Percentiles rank a stretch among this genome's conserved stretches.
phyloP scores from a whole-genome alignment of 2,888 invertebrate genomes.

The Coenonympha glycerion region DNA sequence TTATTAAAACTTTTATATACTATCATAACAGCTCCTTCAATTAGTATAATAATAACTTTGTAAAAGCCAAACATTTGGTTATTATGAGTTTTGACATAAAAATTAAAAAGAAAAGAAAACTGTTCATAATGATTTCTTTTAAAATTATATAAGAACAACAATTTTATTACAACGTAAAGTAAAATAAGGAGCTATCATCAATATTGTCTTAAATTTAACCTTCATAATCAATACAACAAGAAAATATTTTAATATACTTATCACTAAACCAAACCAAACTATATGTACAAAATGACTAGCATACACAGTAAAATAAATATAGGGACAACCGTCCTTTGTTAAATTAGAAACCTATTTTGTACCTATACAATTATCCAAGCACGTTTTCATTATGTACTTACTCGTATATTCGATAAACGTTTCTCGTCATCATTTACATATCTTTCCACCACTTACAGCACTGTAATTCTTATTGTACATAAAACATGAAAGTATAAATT shows the following conservation, averaged over 20 bases:
- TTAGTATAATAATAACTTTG: not conserved
- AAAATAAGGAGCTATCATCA: slow-evolving; percentile 22
- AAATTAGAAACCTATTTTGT: slow-evolving; percentile 61
- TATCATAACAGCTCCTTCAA: slow-evolving; percentile 38
- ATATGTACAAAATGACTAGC: slow-evolving; percentile 71
- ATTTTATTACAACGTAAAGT: not conserved
- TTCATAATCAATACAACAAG: slow-evolving; percentile 49
- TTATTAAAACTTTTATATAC: slow-evolving; percentile 26
- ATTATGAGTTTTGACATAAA: no score
- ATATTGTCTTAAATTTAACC: slow-evolving; percentile 18
- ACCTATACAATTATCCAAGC: slow-evolving; percentile 48
- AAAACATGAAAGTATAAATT: no score
- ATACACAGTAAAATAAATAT: slow-evolving; percentile 55
- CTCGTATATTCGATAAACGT: not conserved
- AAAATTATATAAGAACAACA: not conserved
- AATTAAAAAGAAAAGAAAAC: not conserved
- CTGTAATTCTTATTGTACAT: no score
- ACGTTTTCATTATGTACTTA: slow-evolving; percentile 10
- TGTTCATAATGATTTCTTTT: not conserved
- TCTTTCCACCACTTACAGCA: not conserved
- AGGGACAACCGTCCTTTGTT: slow-evolving; percentile 43
- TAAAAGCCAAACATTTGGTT: not conserved
- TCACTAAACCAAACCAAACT: slow-evolving; percentile 49
- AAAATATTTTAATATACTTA: slow-evolving; percentile 50
- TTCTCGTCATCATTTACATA: not conserved